Conservation (phyloP, 2,113 vertebrate species). For the Anarrhichthys ocellatus region DNA sequence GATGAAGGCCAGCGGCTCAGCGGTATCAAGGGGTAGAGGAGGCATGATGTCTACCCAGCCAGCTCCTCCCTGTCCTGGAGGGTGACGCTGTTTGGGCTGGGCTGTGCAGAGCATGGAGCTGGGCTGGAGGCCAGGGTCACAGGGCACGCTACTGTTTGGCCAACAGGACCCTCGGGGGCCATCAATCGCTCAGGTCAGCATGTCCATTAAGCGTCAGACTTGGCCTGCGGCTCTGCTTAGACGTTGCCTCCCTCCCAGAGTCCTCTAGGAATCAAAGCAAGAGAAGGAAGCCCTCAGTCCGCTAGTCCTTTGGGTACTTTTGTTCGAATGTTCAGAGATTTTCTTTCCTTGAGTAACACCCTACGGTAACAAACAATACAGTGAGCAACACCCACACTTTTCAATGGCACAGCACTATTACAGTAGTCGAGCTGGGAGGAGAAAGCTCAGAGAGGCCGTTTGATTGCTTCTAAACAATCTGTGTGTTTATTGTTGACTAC, state of each 20-base stretch:
- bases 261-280: slow-evolving; percentile 85
- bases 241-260: slow-evolving; percentile 59
- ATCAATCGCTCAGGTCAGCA: slow-evolving; percentile 80
- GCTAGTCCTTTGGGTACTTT: slow-evolving; percentile 87
- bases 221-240: slow-evolving; percentile 54
- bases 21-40: slow-evolving; percentile 69
- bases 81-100: slow-evolving; percentile 43
- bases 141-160: slow-evolving; percentile 74
- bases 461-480: slow-evolving; percentile 81
- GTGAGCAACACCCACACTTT: slow-evolving; percentile 81
- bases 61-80: slow-evolving; percentile 65
- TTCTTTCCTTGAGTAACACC: slow-evolving; percentile 84
- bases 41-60: slow-evolving; percentile 60
- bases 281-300: slow-evolving; percentile 86
- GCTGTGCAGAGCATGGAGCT: slow-evolving; percentile 39
- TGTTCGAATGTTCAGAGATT: slow-evolving; percentile 85
- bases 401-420: slow-evolving; percentile 75
- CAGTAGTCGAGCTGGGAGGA: slow-evolving; percentile 64
- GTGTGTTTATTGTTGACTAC: slow-evolving; percentile 79
- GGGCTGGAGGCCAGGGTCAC: slow-evolving; percentile 71
- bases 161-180: slow-evolving; percentile 79
- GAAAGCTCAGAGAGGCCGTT: slow-evolving; percentile 68
- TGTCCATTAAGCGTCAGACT: slow-evolving; percentile 80
- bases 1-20: slow-evolving; percentile 60
- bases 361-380: slow-evolving; percentile 78